Conservation (phyloP, 23 tunicate species). For the Trididemnum miniatum region DNA sequence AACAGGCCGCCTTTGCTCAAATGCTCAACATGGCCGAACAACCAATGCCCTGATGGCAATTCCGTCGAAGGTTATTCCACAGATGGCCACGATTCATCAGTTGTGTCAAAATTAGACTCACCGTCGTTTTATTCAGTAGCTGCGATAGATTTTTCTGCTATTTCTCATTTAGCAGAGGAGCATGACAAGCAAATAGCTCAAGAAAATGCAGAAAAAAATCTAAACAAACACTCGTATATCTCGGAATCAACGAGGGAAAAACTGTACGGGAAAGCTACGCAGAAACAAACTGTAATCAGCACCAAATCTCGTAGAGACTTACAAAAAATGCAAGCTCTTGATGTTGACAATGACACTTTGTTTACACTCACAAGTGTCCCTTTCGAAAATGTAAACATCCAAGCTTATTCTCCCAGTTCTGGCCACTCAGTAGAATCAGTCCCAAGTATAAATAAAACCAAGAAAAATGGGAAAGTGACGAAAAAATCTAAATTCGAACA, state of each 20-base stretch:
- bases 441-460: background rate
- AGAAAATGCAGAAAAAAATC: conserved; percentile 34
- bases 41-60: background rate
- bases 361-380: background rate
- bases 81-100: background rate
- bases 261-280: conserved; percentile 41
- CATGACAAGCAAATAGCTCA: conserved; percentile 52
- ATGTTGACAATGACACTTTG: background rate
- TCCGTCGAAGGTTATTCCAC: background rate
- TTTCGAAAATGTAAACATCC: background rate
- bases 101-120: conserved; percentile 28
- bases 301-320: background rate
- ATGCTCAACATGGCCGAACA: conserved; percentile 52
- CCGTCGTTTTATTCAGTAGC: conserved; percentile 46
- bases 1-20: conserved; percentile 54
- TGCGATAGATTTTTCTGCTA: conserved; percentile 60
- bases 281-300: background rate
- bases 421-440: background rate
- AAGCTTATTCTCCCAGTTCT: background rate
- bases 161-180: conserved; percentile 57
- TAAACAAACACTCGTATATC: conserved; percentile 14
- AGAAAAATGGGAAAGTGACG: background rate
- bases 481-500: conserved; percentile 23
- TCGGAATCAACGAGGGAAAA: conserved; percentile 38
- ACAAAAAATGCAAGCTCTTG: background rate